Evolutionary conservation across 2,888 invertebrate species (phyloP).

Genomic region (Ptilodon capucinus): DNA sequence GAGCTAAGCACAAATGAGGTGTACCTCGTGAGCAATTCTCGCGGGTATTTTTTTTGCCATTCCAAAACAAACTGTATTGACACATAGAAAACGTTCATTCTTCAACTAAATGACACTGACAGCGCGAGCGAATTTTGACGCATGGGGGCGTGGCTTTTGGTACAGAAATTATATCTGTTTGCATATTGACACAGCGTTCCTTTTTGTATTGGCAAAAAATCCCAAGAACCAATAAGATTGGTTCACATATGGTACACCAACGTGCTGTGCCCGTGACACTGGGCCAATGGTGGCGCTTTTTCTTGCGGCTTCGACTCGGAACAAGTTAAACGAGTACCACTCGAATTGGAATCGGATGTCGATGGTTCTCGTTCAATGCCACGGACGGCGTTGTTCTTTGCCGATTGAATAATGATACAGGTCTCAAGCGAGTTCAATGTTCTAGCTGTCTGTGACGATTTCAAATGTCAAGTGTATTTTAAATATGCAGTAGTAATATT

Average conservation of each 20-base stretch:
- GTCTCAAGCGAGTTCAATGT: slow-evolving; percentile 2
- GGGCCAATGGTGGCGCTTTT: slow-evolving; percentile 38
- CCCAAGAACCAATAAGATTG: too few relatives aligned
- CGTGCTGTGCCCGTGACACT: slow-evolving; percentile 32
- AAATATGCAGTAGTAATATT: not conserved
- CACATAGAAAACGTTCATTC: too few relatives aligned
- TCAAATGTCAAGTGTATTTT: not conserved
- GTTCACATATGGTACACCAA: slow-evolving; percentile 10
- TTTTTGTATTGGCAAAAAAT: too few relatives aligned
- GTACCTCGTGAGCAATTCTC: too few relatives aligned
- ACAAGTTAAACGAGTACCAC: slow-evolving; percentile 40
- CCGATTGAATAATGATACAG: slow-evolving; percentile 16
- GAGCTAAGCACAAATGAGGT: too few relatives aligned
- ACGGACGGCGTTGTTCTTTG: slow-evolving; percentile 9
- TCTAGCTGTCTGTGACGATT: not conserved
- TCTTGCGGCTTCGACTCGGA: slow-evolving; percentile 35
- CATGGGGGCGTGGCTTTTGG: too few relatives aligned
- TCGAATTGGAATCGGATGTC: slow-evolving; percentile 38
- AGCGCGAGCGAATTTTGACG: too few relatives aligned
- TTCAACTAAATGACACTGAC: too few relatives aligned
- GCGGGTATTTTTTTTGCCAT: too few relatives aligned
- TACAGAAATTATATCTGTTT: too few relatives aligned
- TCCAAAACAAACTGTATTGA: too few relatives aligned
- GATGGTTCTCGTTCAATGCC: slow-evolving; percentile 28
- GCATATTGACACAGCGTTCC: too few relatives aligned